These are phyloP conservation scores for Oncorhynchus keta DNA, from an alignment of 2,113 vertebrate species.

Conservation along the genomic window DNA sequence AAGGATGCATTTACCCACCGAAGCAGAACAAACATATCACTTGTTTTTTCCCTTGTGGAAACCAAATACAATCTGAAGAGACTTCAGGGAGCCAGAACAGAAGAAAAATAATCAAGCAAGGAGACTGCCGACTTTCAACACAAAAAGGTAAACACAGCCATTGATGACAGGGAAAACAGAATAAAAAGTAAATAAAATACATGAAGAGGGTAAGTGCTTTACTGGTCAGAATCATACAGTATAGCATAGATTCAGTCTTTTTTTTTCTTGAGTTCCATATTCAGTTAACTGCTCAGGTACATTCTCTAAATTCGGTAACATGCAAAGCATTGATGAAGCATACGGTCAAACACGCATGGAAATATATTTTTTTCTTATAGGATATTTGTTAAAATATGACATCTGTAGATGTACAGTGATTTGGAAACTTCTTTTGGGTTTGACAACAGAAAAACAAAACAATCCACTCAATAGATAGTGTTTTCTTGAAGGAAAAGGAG, in stretches of 20 bases:
- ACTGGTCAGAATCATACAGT: conserved; percentile 83
- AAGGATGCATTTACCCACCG: conserved; percentile 63
- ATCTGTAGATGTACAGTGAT: conserved; percentile 76
- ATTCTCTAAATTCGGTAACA: conserved; percentile 83
- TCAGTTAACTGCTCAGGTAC: conserved; percentile 79
- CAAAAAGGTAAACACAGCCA: conserved; percentile 60
- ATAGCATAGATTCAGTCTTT: conserved; percentile 71
- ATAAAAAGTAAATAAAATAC: conserved; percentile 56
- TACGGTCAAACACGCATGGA: conserved; percentile 85
- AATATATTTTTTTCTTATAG: conserved; percentile 82
- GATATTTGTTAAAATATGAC: conserved; percentile 86
- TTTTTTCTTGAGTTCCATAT: conserved; percentile 58
- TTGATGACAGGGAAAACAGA: conserved; percentile 55
- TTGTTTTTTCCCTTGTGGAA: conserved; percentile 65
- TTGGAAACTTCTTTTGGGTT: conserved; percentile 76
- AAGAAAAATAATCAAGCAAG: conserved; percentile 66
- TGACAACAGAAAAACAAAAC: conserved; percentile 69
- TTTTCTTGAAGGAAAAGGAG: conserved; percentile 69
- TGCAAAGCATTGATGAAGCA: conserved; percentile 85
- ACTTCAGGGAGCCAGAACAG: conserved; percentile 44
- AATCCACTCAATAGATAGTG: conserved; percentile 76
- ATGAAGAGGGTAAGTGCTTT: conserved; percentile 83
- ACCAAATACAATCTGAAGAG: conserved; percentile 70
- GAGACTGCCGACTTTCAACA: conserved; percentile 65
- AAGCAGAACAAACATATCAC: conserved; percentile 77